phyloP scores from a whole-genome alignment of 2,113 vertebrate genomes.

The Gymnorhina tibicen region DNA sequence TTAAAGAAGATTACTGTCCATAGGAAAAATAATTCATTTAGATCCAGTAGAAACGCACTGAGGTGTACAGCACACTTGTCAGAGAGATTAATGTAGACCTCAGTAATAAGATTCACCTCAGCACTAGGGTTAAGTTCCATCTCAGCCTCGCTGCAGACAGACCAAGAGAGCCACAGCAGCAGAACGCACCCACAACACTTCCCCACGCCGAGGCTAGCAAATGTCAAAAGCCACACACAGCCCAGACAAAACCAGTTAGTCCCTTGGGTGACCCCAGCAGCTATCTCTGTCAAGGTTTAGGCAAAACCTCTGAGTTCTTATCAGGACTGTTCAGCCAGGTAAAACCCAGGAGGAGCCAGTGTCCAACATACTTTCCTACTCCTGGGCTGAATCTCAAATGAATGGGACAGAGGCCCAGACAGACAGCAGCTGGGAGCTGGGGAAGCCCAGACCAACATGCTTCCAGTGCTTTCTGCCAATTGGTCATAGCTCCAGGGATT shows the following conservation, averaged over 20 bases:
- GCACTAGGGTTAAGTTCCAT: neutral
- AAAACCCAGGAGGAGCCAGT: neutral
- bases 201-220: neutral
- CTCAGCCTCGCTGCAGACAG: neutral
- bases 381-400: neutral
- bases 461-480: too few relatives aligned
- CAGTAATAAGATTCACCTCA: slow-evolving; percentile 21
- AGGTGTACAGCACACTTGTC: neutral
- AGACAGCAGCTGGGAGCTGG: neutral
- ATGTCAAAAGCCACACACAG: neutral
- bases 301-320: neutral
- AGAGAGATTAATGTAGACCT: neutral
- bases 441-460: neutral
- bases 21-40: neutral
- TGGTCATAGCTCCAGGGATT: neutral
- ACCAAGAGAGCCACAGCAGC: neutral
- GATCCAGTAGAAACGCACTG: neutral
- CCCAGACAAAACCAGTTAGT: neutral
- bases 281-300: neutral
- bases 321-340: neutral
- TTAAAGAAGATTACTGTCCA: slow-evolving; percentile 32
- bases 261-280: neutral
- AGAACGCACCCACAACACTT: neutral
- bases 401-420: neutral
- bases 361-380: neutral